Percentiles rank a stretch among this genome's conserved stretches.
Conservation (phyloP, 2,888 invertebrate species). For the Lepidocyrtoides sp. region DNA sequence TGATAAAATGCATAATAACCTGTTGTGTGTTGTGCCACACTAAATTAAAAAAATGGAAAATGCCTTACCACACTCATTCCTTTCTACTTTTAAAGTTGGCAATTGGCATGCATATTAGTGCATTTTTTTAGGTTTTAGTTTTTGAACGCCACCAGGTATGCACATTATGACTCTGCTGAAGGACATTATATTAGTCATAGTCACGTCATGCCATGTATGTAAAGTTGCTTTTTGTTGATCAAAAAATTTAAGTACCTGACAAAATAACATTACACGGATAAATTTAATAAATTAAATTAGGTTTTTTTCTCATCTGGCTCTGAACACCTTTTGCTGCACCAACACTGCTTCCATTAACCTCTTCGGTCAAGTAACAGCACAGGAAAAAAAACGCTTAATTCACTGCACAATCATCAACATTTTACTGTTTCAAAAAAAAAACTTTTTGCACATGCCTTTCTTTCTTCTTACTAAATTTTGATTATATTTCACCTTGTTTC, state of each 20-base stretch:
- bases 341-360: not conserved
- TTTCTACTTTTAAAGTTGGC: too few species aligned
- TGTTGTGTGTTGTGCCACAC: not conserved
- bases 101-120: not conserved
- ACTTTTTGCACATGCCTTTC: not conserved
- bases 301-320: not conserved
- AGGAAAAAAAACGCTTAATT: not conserved
- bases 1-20: slow-evolving; percentile 26
- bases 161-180: too few species aligned
- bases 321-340: not conserved
- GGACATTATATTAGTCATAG: too few species aligned
- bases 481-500: slow-evolving; percentile 51
- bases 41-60: not conserved
- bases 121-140: too few species aligned
- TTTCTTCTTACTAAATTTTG: slow-evolving; percentile 1
- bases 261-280: not conserved
- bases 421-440: not conserved
- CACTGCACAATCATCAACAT: not conserved
- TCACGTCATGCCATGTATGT: not conserved
- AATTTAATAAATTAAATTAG: slow-evolving; percentile 25
- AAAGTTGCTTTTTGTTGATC: not conserved
- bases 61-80: too few species aligned
- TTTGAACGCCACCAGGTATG: too few species aligned
- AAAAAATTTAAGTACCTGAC: not conserved
- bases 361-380: not conserved